Percentiles rank a stretch among this genome's conserved stretches.
phyloP scores from a whole-genome alignment of 2,113 vertebrate species.

The Nothobranchius kuhntae region DNA sequence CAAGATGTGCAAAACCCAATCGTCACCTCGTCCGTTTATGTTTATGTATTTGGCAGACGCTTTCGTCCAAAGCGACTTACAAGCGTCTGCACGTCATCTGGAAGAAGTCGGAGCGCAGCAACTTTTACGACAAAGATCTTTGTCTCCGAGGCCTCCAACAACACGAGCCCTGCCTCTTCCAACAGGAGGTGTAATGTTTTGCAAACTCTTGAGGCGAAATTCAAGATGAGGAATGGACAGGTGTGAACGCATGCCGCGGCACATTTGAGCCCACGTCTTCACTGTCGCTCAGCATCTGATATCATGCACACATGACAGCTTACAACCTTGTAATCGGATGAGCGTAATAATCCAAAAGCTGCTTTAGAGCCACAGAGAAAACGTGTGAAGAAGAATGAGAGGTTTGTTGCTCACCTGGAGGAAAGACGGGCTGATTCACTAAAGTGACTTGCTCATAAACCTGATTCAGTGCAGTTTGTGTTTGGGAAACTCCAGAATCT shows the following conservation, averaged over 20 bases:
- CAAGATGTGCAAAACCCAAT: slow-evolving; percentile 8
- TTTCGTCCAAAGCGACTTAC: slow-evolving; percentile 1
- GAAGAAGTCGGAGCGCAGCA: background rate
- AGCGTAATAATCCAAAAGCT: slow-evolving; percentile 56
- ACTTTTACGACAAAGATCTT: slow-evolving; percentile 1
- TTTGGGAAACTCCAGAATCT: background rate
- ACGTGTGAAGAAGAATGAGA: too few species aligned
- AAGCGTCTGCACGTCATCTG: slow-evolving; percentile 15
- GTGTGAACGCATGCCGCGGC: slow-evolving; percentile 37
- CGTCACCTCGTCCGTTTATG: too few species aligned
- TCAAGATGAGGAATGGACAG: slow-evolving; percentile 54
- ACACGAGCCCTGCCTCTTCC: background rate
- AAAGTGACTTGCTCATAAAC: too few species aligned
- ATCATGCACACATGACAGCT: slow-evolving; percentile 48
- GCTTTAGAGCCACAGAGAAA: background rate
- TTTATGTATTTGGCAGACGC: too few species aligned
- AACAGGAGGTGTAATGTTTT: slow-evolving; percentile 43
- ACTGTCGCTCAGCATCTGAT: slow-evolving; percentile 34
- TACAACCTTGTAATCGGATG: slow-evolving; percentile 64
- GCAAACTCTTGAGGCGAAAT: slow-evolving; percentile 61
- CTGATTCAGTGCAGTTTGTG: background rate
- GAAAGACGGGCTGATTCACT: background rate
- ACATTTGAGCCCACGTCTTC: background rate
- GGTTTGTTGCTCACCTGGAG: slow-evolving; percentile 1
- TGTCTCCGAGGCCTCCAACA: background rate